Percentiles rank a stretch among this genome's conserved stretches.
phyloP scores from a whole-genome alignment of 2,113 vertebrate genomes.

The Ariopsis seemanni region DNA sequence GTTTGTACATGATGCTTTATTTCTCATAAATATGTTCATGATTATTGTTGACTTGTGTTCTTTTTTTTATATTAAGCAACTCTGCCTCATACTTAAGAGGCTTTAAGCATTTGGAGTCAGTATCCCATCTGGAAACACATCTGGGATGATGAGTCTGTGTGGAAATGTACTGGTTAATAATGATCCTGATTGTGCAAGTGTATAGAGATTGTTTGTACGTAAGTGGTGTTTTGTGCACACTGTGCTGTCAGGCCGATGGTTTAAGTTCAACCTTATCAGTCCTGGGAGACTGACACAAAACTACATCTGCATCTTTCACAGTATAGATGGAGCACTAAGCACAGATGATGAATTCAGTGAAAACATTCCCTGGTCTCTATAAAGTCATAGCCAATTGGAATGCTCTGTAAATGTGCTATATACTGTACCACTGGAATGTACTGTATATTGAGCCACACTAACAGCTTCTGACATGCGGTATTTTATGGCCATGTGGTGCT shows the following conservation, averaged over 20 bases:
- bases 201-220: neutral
- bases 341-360: neutral
- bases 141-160: constrained; percentile 4
- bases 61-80: neutral
- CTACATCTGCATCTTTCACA: neutral
- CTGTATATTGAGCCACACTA: neutral
- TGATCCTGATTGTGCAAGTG: neutral
- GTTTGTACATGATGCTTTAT: neutral
- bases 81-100: constrained; percentile 73
- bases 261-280: neutral
- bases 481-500: constrained; percentile 2
- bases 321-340: neutral
- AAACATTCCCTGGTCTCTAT: neutral
- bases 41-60: neutral
- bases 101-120: constrained; percentile 85
- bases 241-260: neutral
- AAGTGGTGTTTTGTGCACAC: neutral
- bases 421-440: constrained; percentile 13
- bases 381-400: neutral
- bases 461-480: neutral
- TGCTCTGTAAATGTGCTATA: neutral
- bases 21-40: neutral
- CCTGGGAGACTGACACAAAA: neutral
- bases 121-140: constrained; percentile 84
- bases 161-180: constrained; percentile 5